Percentiles rank a stretch among this genome's conserved stretches.
phyloP scores from a whole-genome alignment of 2,888 invertebrate genomes.

The Euphydryas editha region DNA sequence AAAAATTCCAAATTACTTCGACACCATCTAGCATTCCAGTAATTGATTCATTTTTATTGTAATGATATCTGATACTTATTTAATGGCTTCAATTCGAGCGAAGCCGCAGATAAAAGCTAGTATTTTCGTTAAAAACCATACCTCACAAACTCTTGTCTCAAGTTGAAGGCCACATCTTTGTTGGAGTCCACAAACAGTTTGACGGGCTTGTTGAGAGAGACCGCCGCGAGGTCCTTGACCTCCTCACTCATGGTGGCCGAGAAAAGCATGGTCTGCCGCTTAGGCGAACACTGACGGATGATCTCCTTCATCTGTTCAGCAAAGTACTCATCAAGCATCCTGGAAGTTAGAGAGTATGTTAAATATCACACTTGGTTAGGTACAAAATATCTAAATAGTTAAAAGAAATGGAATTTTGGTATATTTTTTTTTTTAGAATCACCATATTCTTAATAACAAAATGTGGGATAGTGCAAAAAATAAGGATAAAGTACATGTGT shows the following conservation, averaged over 20 bases:
- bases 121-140: background rate
- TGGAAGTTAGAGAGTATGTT: slow-evolving; percentile 50
- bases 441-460: too few species aligned
- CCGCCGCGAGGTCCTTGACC: slow-evolving; percentile 96
- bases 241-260: slow-evolving; percentile 99
- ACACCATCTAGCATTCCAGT: too few species aligned
- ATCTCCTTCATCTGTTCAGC: slow-evolving; percentile 99
- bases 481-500: too few species aligned
- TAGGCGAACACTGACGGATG: slow-evolving; percentile 94
- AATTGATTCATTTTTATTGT: too few species aligned
- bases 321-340: slow-evolving; percentile 99
- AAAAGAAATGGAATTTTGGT: too few species aligned
- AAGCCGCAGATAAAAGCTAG: too few species aligned
- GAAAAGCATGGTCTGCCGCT: slow-evolving; percentile 97
- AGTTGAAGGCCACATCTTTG: slow-evolving; percentile 96
- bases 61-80: too few species aligned
- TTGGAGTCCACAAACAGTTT: slow-evolving; percentile 98
- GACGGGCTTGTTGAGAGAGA: slow-evolving; percentile 96
- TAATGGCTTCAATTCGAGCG: too few species aligned
- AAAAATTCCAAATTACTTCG: too few species aligned
- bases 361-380: background rate
- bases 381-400: background rate
- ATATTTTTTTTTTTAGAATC: too few species aligned
- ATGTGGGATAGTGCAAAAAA: too few species aligned
- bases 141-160: slow-evolving; percentile 94